Conservation (phyloP, 2,888 invertebrate species). For the Perithous albicinctus region DNA sequence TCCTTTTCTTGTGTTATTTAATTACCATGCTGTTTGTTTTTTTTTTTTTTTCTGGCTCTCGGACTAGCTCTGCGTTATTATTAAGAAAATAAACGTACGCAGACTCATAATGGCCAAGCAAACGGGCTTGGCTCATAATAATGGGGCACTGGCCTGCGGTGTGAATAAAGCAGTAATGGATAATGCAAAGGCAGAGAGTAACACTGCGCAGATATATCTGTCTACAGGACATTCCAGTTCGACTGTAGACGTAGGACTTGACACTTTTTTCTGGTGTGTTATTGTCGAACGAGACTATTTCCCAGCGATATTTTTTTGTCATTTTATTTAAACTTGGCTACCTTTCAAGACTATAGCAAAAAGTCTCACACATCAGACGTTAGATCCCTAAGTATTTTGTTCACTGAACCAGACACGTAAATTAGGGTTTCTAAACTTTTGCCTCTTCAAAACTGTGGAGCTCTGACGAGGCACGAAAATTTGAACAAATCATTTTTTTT, state of each 20-base stretch:
- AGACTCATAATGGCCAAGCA: conserved; percentile 4
- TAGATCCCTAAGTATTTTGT: no score
- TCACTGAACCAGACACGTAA: no score
- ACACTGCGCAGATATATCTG: neutral
- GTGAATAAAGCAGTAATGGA: conserved; percentile 33
- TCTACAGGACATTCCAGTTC: neutral
- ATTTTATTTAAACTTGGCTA: no score
- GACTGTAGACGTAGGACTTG: neutral
- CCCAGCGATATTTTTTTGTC: no score
- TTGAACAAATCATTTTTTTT: no score
- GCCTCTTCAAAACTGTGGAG: no score
- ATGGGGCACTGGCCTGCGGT: neutral
- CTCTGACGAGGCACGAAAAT: no score
- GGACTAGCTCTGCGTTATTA: conserved; percentile 17
- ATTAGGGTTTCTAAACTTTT: no score
- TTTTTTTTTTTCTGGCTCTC: neutral
- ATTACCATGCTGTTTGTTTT: no score
- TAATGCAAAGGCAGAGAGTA: conserved; percentile 12
- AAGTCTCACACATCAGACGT: no score
- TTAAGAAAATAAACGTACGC: conserved; percentile 22
- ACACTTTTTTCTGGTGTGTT: neutral
- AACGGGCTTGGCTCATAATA: conserved; percentile 25
- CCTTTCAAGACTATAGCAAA: no score
- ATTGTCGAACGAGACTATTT: no score
- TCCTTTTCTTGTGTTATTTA: conserved; percentile 19